Base-by-base conservation (phyloP, 2,888 invertebrate genomes). In the Seira musarum region DNA sequence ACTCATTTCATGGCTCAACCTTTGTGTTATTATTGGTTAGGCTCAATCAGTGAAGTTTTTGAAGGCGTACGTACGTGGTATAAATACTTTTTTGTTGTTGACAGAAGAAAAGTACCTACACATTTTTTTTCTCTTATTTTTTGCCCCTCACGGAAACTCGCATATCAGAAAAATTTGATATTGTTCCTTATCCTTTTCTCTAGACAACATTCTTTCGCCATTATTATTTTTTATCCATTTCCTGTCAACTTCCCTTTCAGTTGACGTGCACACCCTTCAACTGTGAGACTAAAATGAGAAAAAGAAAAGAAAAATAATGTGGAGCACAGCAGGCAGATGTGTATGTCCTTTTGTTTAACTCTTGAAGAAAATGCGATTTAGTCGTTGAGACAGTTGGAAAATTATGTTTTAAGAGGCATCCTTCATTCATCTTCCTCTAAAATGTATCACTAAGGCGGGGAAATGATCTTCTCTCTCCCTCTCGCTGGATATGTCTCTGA, bases 181-280 rank as follows among this genome's bases (percentile, higher is more conserved):
- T 30, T n/a, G 17, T n/a, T 60, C 35, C 21, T 30, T 21, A n/a
- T 64, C n/a, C n/a, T n/a, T n/a, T n/a, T n/a, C n/a, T n/a, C n/a
- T n/a, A n/a, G 40, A 6, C 40, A 13, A 40, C 40, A 40, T 40
- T 40, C 40, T 40, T 76, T 74, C 46, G 57, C 3, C 21, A 40
- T n/a, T 19, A 65, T 67, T 78, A 67, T 78, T 71, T 40, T 71
- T 78, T 70, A 78, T 78, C 66, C 72, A 72, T 78, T 78, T 70
- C 77, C 70, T 78, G 78, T 67, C 78, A 78, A 61, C 49, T 17
- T 72, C 30, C n/a, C 61, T 53, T 40, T 49, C 10, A 63, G 61
- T 46, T 78, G 70, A 71, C 60, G 25, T 15, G 66, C 49, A 35
- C 46, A 40, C 6, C 40, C 13, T 40, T 40, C 40, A 40, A 40